Evolutionary conservation across 1,140 invertebrate species (phyloP).

Genomic region (Coptotermes formosanus): DNA sequence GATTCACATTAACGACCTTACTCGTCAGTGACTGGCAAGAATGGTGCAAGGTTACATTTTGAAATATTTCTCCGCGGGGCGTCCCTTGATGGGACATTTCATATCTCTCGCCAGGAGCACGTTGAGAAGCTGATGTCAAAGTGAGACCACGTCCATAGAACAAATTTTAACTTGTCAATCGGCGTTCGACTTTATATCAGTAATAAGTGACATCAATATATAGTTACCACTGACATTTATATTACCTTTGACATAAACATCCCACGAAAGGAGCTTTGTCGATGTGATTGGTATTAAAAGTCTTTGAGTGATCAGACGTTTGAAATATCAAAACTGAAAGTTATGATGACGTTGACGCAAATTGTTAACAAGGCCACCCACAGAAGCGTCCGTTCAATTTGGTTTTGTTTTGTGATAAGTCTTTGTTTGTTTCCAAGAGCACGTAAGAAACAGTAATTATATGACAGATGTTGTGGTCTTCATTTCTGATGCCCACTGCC

Average conservation of each 20-base stretch:
- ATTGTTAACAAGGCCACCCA: neutral
- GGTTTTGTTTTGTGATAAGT: neutral
- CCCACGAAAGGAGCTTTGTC: conserved; percentile 7
- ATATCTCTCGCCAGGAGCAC: conserved; percentile 7
- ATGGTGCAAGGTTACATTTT: neutral
- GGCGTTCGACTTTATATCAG: conserved; percentile 9
- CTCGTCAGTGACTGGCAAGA: conserved; percentile 8
- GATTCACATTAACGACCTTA: neutral
- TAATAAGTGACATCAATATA: neutral
- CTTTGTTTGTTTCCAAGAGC: neutral
- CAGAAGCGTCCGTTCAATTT: neutral
- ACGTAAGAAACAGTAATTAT: neutral
- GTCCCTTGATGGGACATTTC: neutral
- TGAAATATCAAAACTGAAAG: conserved; percentile 17
- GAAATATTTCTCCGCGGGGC: neutral
- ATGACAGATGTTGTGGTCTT: neutral
- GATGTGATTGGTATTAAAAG: conserved; percentile 11
- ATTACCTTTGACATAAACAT: neutral
- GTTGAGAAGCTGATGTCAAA: conserved; percentile 11
- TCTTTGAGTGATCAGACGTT: neutral
- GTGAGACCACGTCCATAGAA: neutral
- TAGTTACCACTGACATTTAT: conserved; percentile 13
- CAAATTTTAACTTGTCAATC: conserved; percentile 16
- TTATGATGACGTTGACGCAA: neutral
- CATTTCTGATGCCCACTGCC: neutral